Base-by-base conservation (phyloP, 1,140 invertebrate genomes). In the Anastatus disparis region DNA sequence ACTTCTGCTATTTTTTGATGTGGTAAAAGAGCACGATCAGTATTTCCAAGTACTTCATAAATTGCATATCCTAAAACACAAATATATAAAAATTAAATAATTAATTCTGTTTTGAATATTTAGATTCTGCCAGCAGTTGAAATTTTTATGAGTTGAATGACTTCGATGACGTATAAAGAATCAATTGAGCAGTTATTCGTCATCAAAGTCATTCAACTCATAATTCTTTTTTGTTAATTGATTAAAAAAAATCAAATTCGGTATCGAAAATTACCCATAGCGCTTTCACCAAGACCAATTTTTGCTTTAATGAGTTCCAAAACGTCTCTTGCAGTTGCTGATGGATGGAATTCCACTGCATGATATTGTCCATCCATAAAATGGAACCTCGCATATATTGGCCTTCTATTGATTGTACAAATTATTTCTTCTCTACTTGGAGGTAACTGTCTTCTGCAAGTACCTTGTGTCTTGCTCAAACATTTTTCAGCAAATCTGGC, bases 311-410 rank as follows among this genome's bases (percentile, higher is more conserved):
- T 92, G 74, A 95, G 91, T 80, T 94, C 91, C 77, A 97, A 91
- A 1, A 97, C 91, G 77, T 98, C 95, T 74, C 90, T 90, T n/a
- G 96, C 93, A 1, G 95, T 96, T 13, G 96, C 94, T 26, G 95
- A 96, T 0, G 96, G 95, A 84, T 97, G 94, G 86, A 98, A 98
- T 84, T 97, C 95, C 2, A 98, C 91, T 0, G 95, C 94, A 80
- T 97, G 94, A 81, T 96, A 96, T 78, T 97, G 95, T 2, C 95
- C 96, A 84, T 98, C 95, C 89, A 97, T 93, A 78, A 98, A 93
- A 82, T 96, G 92, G 76, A 98, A 95, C 52, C 95, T 90, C 0
- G 95, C 93, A 81, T 97, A 96, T 66, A 97, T 94, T 6, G 94
- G 94, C 69, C 95, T 88, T 48, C 96, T 89, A 76, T 96, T 95